phyloP scores from a whole-genome alignment of 2,888 invertebrate species.

The Muscina levida region DNA sequence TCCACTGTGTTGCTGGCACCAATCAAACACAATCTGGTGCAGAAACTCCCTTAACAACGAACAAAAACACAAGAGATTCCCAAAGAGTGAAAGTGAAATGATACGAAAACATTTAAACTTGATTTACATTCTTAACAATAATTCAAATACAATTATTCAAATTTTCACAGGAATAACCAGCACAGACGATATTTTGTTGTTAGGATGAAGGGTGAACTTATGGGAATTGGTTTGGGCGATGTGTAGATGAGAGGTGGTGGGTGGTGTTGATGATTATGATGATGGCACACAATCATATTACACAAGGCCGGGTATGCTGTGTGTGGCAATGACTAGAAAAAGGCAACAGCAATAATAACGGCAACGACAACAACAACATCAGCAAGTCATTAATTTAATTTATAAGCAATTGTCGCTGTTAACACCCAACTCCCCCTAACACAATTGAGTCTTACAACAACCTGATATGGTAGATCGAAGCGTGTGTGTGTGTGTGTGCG shows the following conservation, averaged over 20 bases:
- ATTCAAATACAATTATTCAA: constrained; percentile 63
- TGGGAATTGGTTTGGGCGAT: background rate
- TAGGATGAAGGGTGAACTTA: constrained; percentile 3
- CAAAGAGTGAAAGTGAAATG: constrained; percentile 33
- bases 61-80: background rate
- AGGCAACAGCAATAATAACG: constrained; percentile 20
- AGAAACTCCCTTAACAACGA: background rate
- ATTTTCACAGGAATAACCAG: constrained; percentile 34
- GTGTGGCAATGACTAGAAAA: constrained; percentile 35
- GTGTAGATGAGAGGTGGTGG: constrained; percentile 7
- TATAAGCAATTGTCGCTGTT: constrained; percentile 65
- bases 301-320: constrained; percentile 7
- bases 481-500: background rate
- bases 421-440: constrained; percentile 60
- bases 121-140: constrained; percentile 54
- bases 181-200: background rate
- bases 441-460: constrained; percentile 3
- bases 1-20: background rate
- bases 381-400: constrained; percentile 67
- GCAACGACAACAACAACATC: constrained; percentile 54
- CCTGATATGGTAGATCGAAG: constrained; percentile 1
- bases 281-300: background rate
- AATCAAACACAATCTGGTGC: background rate
- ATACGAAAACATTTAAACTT: constrained; percentile 54
- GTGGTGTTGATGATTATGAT: constrained; percentile 18